Evolutionary conservation across 2,888 invertebrate species (phyloP), one percentile per base, ranked within the genome.

Genomic region (Azorinus chamasolen): DNA sequence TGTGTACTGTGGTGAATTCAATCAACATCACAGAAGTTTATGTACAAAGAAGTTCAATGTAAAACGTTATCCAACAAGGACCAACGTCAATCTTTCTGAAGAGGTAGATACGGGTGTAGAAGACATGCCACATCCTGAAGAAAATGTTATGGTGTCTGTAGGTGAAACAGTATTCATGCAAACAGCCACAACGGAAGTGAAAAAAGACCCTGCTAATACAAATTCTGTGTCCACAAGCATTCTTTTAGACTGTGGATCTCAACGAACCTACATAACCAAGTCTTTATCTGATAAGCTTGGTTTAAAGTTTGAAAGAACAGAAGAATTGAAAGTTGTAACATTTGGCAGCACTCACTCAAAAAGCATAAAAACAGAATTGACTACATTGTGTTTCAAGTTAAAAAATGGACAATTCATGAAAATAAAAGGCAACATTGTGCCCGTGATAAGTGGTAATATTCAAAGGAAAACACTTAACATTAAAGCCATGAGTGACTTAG

Each of bases 161-260:
- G 53, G 48, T 51, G 72, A 72, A 54, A 48, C 39, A 20, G 72
- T 65, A 14, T 32, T 72, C 0, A 65, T 65, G 61, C 72, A 72
- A 50, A 72, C 65, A 22, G 65, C 65, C 12, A 32, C n/a, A 41
- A 50, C 58, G 20, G 45, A 53, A 5, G 22, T 72, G 8, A 41
- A 37, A 10, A 65, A 72, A 48, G 51, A 48, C 12, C 48, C 50
- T 5, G 39, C 22, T 41, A 16, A n/a, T n/a, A 32, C 32, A 32
- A 32, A 6, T 4, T 32, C 32, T 6, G 32, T 6, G 32, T 32
- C 5, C 32, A n/a, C n/a, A n/a, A 18, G 70, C n/a, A 22, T 71
- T 27, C 43, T 71, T 8, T 43, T 71, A 8, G 70, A 71, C 41
- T 71, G 41, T 10, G 63, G 48, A 5, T 71, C 63, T 4, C 63